Evolutionary conservation across 2,113 vertebrate genomes (phyloP), one percentile per base, ranked within the genome.

Genomic region (Rhagologus leucostigma): DNA sequence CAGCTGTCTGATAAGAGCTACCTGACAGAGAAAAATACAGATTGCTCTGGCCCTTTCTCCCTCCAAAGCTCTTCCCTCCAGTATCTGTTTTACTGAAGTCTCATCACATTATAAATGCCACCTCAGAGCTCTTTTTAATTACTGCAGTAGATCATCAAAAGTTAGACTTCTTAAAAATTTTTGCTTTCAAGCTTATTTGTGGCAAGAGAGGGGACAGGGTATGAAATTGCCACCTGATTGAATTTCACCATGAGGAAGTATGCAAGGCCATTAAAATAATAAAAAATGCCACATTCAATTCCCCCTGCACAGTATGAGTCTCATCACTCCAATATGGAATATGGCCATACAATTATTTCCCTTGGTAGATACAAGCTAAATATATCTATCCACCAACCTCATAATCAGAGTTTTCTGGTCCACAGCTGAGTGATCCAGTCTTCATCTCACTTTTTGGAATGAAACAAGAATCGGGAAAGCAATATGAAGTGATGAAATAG

Each of bases 401-500:
- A 9, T 30, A 55, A 86, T 62, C 57, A 55, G 49, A 88, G 41
- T 33, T 81, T 30, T 77, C 18, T 4, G 1, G 20, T 47, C 44
- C 46, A 60, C 35, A 78, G 27, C 12, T 63, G 73, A 75, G 39
- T 55, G 35, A 30, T 62, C 7, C 53, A 27, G 32, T 52, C 64
- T 86, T 82, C 47, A 63, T 27, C 22, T 67, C 13, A 32, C 8
- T 63, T 75, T 91, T 82, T 8, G 17, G 24, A 4, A 21, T 52
- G 13, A 87, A 91, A 67, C 1, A 3, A 62, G 55, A 80, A 84
- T 32, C 11, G 55, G 70, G 57, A 82, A 96, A 96, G 76, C 35
- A 92, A 88, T 77, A 78, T 71, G 59, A 96, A 96, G 67, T 73
- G 19, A 96, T 95, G 47, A 96, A 90, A 91, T 44, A 39, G 35